Evolutionary conservation across 2,888 invertebrate species (phyloP).

Genomic region (Lasioglossum malachurum): DNA sequence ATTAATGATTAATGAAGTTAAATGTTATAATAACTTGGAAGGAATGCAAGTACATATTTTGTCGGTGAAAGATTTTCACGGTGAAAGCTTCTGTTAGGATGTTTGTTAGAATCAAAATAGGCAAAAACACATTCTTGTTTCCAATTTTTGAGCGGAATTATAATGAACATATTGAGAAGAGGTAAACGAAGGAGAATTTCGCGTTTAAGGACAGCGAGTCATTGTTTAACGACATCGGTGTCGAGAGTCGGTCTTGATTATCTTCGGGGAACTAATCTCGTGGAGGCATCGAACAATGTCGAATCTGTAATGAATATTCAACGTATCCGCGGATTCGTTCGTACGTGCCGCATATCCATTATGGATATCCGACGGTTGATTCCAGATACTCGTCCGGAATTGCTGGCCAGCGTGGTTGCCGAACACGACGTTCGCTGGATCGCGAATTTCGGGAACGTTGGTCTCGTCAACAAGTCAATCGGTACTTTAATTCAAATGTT

Average conservation of each 20-base stretch:
- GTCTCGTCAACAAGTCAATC: neutral
- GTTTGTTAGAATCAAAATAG: too few relatives aligned
- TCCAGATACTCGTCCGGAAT: conserved; percentile 48
- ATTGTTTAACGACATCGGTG: conserved; percentile 59
- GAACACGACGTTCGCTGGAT: conserved; percentile 7
- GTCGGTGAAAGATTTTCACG: too few relatives aligned
- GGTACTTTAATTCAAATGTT: neutral
- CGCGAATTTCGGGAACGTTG: conserved; percentile 26
- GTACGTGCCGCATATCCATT: conserved; percentile 77
- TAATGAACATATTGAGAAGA: neutral
- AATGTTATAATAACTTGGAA: too few relatives aligned
- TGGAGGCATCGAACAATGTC: conserved; percentile 72
- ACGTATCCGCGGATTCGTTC: conserved; percentile 75
- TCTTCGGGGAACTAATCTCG: conserved; percentile 60
- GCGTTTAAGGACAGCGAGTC: conserved; percentile 6
- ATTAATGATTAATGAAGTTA: too few relatives aligned
- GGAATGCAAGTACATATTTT: too few relatives aligned
- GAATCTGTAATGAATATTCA: conserved; percentile 78
- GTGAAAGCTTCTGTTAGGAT: too few relatives aligned
- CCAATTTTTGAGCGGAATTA: neutral
- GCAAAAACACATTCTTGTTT: neutral
- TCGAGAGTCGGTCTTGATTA: conserved; percentile 64
- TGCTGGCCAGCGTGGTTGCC: conserved; percentile 6
- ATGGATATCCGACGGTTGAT: conserved; percentile 73
- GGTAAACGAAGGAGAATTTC: neutral